Base-by-base conservation (phyloP, 2,113 vertebrate species). In the Rattus rattus region DNA sequence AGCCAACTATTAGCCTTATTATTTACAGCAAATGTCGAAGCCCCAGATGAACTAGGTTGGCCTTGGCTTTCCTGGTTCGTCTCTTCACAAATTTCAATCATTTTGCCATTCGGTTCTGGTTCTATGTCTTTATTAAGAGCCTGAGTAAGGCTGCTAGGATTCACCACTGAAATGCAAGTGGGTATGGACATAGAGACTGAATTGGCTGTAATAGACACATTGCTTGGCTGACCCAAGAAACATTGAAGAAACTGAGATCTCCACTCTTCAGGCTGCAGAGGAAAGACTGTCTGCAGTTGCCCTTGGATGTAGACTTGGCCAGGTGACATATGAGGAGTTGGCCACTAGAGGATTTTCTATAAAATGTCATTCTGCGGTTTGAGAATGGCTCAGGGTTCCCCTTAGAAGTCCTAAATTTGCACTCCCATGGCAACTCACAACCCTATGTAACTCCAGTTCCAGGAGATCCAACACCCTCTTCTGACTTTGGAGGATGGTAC, bases 41-140 rank as follows among this genome's bases (percentile, higher is more conserved):
- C 26, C 61, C 39, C 10, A n/a, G 4, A 73, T 83, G 61, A 16
- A 90, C 9, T 90, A 67, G n/a, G 0, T 43, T 88, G 52, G 12
- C 69, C 33, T 22, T 76, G 17, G 28, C 39, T 95, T 95, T 87
- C 69, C 47, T 54, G 26, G 22, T 54, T 87, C 54, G 47, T n/a
- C 11, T 36, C 49, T 90, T 93, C 70, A 56, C 59, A 94, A 26
- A 84, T 92, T 88, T 95, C 8, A 79, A 1, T 88, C 73, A 63
- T 70, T 79, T 33, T 69, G 5, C 72, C 59, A 39, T 93, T 96
- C 69, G 59, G 86, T 90, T 5, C 94, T 84, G 33, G 61, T 30
- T 75, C 7, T 52, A 17, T 91, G 30, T 79, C 19, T 83, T 0
- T 75, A 56, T 93, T 76, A 84, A 54, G 91, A 96, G 76, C 8